Base-by-base conservation (phyloP, 2,113 vertebrate species). In the Anseranas semipalmata region DNA sequence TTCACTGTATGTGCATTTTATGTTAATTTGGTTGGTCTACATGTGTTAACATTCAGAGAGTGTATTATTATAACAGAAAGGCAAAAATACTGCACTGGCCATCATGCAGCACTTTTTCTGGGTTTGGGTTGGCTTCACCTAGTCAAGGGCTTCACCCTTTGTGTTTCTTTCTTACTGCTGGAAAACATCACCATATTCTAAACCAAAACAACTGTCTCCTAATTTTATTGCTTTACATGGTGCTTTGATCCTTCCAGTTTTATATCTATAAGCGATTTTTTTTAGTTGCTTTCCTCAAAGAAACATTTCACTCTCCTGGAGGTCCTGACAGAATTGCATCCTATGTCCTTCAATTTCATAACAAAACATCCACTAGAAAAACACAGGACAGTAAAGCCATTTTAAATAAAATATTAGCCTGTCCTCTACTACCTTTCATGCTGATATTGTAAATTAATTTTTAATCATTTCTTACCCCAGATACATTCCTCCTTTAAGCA, bases 391-490 rank as follows among this genome's bases (percentile, higher is more conserved):
- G 75, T 74, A 85, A 95, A 80, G 41, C 59, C 35, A 68, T 62
- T 75, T 76, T 95, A 89, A 96, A 95, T 96, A 94, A 96, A 96
- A 95, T 66, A 94, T 87, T 28, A 78, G n/a, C 30, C 63, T 89
- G 70, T 93, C 50, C 41, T 79, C 24, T 73, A 82, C 89, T 76
- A 85, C 78, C 74, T 95, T 96, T 80, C 87, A 85, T 83, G 48
- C 53, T 91, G 81, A 33, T 93, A 91, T 19, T 66, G 37, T 85
- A 85, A 73, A 94, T 95, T 76, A 96, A 96, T 87, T 94, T 95
- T 96, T 96, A 87, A 96, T 80, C 85, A 87, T 71, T 85, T 91
- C 62, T 41, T 83, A 85, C 25, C 71, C 74, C 89, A 94, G 77
- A 85, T 58, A 87, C 85, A 55, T 66, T 59, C 37, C 28, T 53